Percentiles rank a stretch among this genome's conserved stretches.
Evolutionary conservation across 2,113 vertebrate genomes (phyloP).

Genomic region (Toxotes chatareus): DNA sequence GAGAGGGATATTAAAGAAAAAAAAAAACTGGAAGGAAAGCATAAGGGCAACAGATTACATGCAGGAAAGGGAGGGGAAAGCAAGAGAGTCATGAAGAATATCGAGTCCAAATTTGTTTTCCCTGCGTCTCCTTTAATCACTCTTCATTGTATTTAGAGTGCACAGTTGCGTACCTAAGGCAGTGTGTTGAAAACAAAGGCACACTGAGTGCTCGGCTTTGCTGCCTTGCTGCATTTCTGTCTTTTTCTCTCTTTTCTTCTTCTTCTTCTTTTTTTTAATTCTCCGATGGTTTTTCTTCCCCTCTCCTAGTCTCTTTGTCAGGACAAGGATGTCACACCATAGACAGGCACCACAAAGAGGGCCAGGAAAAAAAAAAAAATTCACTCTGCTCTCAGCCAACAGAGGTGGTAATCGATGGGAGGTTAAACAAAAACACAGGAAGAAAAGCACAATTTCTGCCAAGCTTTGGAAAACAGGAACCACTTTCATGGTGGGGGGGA

Average conservation of each 20-base stretch:
- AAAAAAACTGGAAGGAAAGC: constrained; percentile 4
- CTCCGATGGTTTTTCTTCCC: constrained; percentile 37
- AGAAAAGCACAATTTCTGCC: constrained; percentile 56
- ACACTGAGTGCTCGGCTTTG: constrained; percentile 30
- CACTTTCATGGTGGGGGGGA: constrained; percentile 24
- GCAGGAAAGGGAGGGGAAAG: constrained; percentile 20
- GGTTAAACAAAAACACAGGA: constrained; percentile 72
- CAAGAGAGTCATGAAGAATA: constrained; percentile 32
- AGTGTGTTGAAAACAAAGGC: constrained; percentile 64
- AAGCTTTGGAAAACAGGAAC: constrained; percentile 46
- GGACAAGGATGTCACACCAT: constrained; percentile 58
- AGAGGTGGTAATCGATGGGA: constrained; percentile 74
- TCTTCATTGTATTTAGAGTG: constrained; percentile 59
- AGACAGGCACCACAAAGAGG: constrained; percentile 68
- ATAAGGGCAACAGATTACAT: constrained; percentile 22
- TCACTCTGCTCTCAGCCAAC: constrained; percentile 44
- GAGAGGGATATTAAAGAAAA: constrained; percentile 6
- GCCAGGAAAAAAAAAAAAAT: constrained; percentile 47
- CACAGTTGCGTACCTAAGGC: constrained; percentile 54
- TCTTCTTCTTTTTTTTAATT: neutral
- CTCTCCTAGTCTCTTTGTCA: constrained; percentile 53
- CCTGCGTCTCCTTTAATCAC: constrained; percentile 68
- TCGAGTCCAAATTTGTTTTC: constrained; percentile 36
- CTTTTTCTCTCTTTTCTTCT: constrained; percentile 17
- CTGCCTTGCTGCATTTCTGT: constrained; percentile 49